Evolutionary conservation across 2,113 vertebrate species (phyloP).

Genomic region (Pungitius pungitius): DNA sequence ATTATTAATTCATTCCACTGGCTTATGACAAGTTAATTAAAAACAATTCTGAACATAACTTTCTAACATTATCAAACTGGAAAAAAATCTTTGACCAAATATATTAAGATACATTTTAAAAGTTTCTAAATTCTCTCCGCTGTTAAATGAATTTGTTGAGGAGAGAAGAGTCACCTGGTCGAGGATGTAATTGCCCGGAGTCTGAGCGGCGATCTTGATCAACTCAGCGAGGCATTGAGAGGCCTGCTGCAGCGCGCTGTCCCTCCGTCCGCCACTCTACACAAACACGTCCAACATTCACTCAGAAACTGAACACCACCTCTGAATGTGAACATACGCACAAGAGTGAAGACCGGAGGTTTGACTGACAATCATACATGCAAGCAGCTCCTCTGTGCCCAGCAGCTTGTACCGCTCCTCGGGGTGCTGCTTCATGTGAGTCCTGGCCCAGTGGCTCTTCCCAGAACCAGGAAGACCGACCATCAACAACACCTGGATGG

Average conservation of each 20-base stretch:
- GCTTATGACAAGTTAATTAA: neutral
- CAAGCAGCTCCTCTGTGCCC: conserved; percentile 84
- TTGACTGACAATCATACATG: conserved; percentile 84
- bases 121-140: neutral
- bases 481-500: conserved; percentile 86
- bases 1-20: neutral
- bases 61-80: neutral
- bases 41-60: neutral
- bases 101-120: neutral
- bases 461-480: conserved; percentile 90
- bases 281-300: neutral
- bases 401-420: conserved; percentile 85
- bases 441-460: conserved; percentile 87
- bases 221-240: conserved; percentile 88
- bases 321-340: neutral
- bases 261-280: conserved; percentile 74
- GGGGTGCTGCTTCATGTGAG: conserved; percentile 81
- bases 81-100: neutral
- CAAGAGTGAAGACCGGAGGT: neutral
- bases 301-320: neutral
- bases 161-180: conserved; percentile 83
- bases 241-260: conserved; percentile 85
- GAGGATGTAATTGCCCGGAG: conserved; percentile 88
- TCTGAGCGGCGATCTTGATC: conserved; percentile 85
- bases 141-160: neutral